phyloP scores from a whole-genome alignment of 2,888 invertebrate genomes.

The Halictus quadricinctus region DNA sequence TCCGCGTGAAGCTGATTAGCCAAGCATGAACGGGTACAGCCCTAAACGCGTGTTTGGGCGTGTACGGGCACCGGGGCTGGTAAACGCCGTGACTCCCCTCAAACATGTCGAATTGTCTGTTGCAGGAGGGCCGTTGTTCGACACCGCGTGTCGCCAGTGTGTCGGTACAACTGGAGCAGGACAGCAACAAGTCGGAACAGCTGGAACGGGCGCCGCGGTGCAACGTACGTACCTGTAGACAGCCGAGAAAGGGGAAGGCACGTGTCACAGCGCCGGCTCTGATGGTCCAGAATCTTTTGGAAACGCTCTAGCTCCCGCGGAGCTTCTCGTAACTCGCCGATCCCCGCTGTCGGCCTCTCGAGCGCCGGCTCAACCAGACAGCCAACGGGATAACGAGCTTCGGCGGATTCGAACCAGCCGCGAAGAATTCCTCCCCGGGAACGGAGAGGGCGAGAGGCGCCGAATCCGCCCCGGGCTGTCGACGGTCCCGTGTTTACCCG shows the following conservation, averaged over 20 bases:
- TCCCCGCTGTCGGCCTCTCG: neutral
- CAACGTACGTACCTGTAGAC: constrained; percentile 76
- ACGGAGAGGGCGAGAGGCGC: neutral
- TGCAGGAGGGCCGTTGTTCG: constrained; percentile 77
- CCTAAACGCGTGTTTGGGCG: constrained; percentile 35
- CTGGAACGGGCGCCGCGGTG: constrained; percentile 77
- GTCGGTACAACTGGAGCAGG: constrained; percentile 79
- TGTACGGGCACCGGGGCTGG: constrained; percentile 19
- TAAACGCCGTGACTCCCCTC: constrained; percentile 38
- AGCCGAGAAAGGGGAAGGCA: constrained; percentile 74
- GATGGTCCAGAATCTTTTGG: constrained; percentile 79
- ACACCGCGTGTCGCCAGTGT: constrained; percentile 78
- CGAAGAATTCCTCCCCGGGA: neutral
- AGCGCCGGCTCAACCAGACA: constrained; percentile 1
- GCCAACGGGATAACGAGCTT: constrained; percentile 9
- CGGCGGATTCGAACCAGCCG: neutral
- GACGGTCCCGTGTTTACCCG: neutral
- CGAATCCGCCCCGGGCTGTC: neutral
- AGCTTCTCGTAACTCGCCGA: constrained; percentile 29
- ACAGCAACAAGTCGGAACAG: constrained; percentile 81
- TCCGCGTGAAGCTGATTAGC: neutral
- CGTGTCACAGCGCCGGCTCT: constrained; percentile 78
- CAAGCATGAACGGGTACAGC: neutral
- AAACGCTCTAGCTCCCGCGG: constrained; percentile 76
- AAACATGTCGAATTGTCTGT: constrained; percentile 66